phyloP scores from a whole-genome alignment of 2,113 vertebrate species.

The Tyto alba region DNA sequence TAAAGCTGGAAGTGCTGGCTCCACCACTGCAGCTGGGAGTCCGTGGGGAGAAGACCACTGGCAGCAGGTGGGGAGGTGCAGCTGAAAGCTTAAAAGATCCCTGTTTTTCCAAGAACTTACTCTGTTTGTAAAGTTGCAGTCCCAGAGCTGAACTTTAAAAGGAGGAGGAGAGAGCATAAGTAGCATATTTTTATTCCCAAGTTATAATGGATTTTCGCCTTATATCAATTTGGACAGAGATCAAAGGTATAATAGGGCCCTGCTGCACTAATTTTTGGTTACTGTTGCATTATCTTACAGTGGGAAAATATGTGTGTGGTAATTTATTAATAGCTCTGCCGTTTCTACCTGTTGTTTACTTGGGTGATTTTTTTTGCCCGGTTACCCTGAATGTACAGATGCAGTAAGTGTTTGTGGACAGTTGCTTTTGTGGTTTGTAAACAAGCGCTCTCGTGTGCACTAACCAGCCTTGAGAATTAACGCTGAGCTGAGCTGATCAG shows the following conservation, averaged over 20 bases:
- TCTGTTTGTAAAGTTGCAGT: not conserved
- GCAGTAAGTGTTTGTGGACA: not conserved
- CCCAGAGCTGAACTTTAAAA: not conserved
- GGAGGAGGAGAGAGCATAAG: not conserved
- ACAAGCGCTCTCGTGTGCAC: fast-evolving
- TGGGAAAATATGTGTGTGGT: not conserved
- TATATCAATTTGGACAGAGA: not conserved
- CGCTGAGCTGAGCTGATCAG: not conserved
- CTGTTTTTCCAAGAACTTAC: not conserved
- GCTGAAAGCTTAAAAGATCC: not conserved
- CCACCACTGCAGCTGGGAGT: fast-evolving
- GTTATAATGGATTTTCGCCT: not conserved
- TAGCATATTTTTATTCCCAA: not conserved
- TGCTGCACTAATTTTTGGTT: not conserved
- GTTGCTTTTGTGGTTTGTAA: fast-evolving
- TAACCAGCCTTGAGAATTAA: not conserved
- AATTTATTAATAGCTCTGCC: not conserved
- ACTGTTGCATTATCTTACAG: not conserved
- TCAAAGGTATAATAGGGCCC: not conserved
- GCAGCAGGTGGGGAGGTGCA: not conserved
- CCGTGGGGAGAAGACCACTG: not conserved
- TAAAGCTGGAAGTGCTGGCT: not conserved
- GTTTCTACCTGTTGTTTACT: not conserved
- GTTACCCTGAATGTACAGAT: not conserved
- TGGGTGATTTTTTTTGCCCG: not conserved